Evolutionary conservation across 2,888 invertebrate species (phyloP), one percentile per base, ranked within the genome.

Genomic region (Diadegma fenestrale): DNA sequence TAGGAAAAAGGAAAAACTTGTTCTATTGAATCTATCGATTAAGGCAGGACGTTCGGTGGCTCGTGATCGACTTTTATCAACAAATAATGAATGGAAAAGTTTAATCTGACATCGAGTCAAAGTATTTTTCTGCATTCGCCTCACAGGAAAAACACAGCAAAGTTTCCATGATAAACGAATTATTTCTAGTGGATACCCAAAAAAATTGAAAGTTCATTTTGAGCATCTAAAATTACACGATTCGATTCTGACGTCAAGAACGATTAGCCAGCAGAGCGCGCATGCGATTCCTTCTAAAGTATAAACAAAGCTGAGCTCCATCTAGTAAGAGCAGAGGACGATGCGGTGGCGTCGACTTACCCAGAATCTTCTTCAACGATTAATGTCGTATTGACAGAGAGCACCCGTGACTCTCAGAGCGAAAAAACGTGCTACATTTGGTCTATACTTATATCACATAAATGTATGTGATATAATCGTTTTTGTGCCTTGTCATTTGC

Each of bases 181-280:
- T n/a, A n/a, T n/a, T n/a, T n/a, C n/a, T n/a, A n/a, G n/a, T n/a
- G 14, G 19, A n/a, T 64, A 17, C 26, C 45, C 68, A 22, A 79
- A 85, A 72, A 83, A 90, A 91, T 90, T 91, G 45, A 12, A 72
- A 91, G 92, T 92, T 91, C 90, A 85, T 86, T 87, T 90, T 90
- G 92, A 93, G 92, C 51, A 64, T 83, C 92, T 89, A 92, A 92
- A 93, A 93, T 93, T 93, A 93, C 92, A 90, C 88, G 88, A 89
- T 83, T 81, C 87, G 87, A 90, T 90, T 88, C 79, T 81, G 30
- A 72, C 33, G 54, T 14, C 54, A 19, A 43, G 54, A 75, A 75
- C 84, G 81, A 85, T 81, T 85, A 85, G 78, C 45, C 80, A 88
- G 63, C 66, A 84, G 89, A 26, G 89, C 91, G 90, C 91, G 91